These are phyloP conservation scores for Himantopus leucocephalus DNA, from an alignment of 2,113 vertebrate species.

Conservation along the genomic window DNA sequence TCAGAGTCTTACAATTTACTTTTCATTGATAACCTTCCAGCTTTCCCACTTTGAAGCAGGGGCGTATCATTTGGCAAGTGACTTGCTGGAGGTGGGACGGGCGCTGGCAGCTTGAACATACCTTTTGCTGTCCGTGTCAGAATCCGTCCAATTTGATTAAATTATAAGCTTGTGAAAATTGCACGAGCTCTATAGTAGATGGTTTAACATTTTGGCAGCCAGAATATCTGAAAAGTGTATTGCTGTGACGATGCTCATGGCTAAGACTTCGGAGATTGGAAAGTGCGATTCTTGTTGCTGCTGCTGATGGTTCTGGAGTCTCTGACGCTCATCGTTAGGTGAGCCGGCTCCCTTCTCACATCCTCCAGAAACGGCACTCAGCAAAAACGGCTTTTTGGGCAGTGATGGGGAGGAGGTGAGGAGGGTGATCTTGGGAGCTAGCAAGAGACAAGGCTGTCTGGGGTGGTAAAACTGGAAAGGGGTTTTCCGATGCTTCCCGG, in stretches of 20 bases:
- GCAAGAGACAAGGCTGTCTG: neutral
- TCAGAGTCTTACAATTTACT: constrained; percentile 30
- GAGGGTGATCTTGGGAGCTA: neutral
- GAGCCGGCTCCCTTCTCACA: neutral
- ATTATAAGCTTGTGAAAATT: neutral
- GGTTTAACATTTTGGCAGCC: neutral
- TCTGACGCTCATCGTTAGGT: neutral
- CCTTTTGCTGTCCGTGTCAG: neutral
- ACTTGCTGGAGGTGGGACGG: neutral
- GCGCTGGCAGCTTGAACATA: neutral
- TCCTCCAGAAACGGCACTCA: neutral
- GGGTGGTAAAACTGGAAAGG: neutral
- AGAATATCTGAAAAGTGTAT: neutral
- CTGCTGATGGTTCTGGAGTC: neutral
- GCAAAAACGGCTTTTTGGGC: neutral
- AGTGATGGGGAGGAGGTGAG: fast-evolving
- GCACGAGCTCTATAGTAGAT: neutral
- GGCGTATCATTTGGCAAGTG: constrained; percentile 11
- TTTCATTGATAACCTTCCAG: constrained; percentile 49
- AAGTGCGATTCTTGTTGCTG: neutral
- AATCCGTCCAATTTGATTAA: neutral
- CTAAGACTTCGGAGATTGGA: neutral
- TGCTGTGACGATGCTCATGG: neutral
- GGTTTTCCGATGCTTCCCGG: fast-evolving
- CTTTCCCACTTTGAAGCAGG: constrained; percentile 39